Percentiles rank a stretch among this genome's conserved stretches.
Evolutionary conservation across 2,888 invertebrate species (phyloP).

Genomic region (Zaprionus lineosus): DNA sequence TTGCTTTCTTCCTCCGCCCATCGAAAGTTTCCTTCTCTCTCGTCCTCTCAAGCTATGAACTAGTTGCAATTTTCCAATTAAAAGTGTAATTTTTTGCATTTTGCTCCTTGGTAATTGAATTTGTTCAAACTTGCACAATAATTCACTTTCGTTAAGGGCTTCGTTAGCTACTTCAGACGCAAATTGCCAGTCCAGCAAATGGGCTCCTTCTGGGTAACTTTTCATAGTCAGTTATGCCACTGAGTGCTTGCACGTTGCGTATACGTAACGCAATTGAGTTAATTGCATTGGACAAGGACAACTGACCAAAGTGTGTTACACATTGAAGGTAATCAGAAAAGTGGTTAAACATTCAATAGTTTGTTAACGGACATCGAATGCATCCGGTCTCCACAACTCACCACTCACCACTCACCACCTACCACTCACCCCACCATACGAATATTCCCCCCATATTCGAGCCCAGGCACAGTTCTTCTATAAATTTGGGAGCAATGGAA

Average conservation of each 20-base stretch:
- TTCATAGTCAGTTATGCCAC: constrained; percentile 25
- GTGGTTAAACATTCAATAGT: constrained; percentile 14
- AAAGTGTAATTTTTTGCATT: constrained; percentile 61
- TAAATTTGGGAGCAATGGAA: too few relatives aligned
- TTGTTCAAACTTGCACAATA: constrained; percentile 51
- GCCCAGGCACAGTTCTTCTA: too few relatives aligned
- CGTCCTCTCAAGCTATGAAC: constrained; percentile 5
- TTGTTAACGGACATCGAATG: constrained; percentile 11
- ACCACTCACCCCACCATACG: too few relatives aligned
- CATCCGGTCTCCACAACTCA: too few relatives aligned
- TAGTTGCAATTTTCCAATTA: constrained; percentile 66
- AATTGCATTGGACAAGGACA: constrained; percentile 46
- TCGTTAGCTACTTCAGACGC: constrained; percentile 21
- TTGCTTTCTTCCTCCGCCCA: too few relatives aligned
- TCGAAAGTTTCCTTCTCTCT: too few relatives aligned
- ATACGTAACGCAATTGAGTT: constrained; percentile 62
- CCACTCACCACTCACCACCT: too few relatives aligned
- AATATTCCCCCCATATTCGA: too few relatives aligned
- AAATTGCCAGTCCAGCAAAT: constrained; percentile 41
- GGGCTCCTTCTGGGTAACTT: neutral
- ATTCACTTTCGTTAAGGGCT: constrained; percentile 47
- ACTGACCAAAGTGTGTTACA: constrained; percentile 10
- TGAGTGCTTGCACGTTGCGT: constrained; percentile 33
- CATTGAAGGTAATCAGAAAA: constrained; percentile 29
- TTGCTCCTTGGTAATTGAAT: constrained; percentile 58